phyloP scores from a whole-genome alignment of 2,888 invertebrate species.

The Patella depressa region DNA sequence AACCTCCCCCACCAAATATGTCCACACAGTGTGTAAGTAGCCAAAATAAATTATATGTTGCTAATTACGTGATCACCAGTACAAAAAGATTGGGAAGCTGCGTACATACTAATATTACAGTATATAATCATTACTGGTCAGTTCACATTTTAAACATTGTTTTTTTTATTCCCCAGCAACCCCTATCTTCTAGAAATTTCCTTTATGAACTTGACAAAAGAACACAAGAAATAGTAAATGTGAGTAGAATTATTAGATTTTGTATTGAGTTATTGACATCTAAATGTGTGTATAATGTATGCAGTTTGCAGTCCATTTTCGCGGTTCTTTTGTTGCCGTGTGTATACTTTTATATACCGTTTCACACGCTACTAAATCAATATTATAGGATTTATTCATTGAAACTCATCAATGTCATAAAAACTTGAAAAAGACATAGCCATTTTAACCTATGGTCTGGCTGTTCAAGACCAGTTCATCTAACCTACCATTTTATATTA shows the following conservation, averaged over 20 bases:
- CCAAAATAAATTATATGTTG: not conserved
- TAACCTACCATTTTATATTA: too few species aligned
- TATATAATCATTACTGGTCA: not conserved
- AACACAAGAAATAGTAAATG: slow-evolving; percentile 83
- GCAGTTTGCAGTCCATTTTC: too few species aligned
- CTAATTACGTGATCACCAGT: not conserved
- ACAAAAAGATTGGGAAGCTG: not conserved
- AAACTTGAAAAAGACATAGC: too few species aligned
- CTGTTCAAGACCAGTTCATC: too few species aligned
- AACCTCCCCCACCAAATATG: slow-evolving; percentile 91
- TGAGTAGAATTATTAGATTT: slow-evolving; percentile 56
- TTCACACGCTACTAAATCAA: too few species aligned
- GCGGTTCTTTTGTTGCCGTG: too few species aligned
- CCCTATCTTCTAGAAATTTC: slow-evolving; percentile 89
- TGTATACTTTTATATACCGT: too few species aligned
- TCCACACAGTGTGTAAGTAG: slow-evolving; percentile 90
- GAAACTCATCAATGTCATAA: too few species aligned
- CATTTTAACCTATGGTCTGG: too few species aligned
- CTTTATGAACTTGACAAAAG: slow-evolving; percentile 89
- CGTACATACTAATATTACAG: not conserved
- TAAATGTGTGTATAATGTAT: too few species aligned
- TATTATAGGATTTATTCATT: too few species aligned
- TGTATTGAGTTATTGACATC: too few species aligned
- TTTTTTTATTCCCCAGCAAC: slow-evolving; percentile 81
- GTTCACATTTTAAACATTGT: not conserved